Evolutionary conservation across 2,888 invertebrate genomes (phyloP), one percentile per base, ranked within the genome.

Genomic region (Escarpia spicata): DNA sequence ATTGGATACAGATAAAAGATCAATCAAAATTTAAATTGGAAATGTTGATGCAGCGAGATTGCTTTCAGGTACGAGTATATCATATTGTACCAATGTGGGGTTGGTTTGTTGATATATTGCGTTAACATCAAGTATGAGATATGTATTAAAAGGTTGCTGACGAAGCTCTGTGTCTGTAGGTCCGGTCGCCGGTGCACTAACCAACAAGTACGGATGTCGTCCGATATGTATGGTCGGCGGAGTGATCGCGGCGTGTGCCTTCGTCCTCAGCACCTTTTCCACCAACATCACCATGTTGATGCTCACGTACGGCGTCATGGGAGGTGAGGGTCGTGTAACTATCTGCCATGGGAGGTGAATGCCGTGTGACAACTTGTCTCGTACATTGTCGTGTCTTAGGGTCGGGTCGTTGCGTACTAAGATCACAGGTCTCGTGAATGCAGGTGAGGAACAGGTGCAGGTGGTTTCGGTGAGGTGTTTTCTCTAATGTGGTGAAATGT

Each of bases 191-290:
- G 98, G 98, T 95, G 99, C 98, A 0, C 97, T 99, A 94, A 98
- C 99, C 58, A 99, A 99, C 97, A 98, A 98, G 95, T 99, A 98
- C 96, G 99, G 99, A 60, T 99, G 99, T 96, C 97, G 99, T 91
- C 97, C 97, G 45, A 99, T 99, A 1, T 98, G 98, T 12, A 98
- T 99, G 89, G 96, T 97, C 19, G 99, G 99, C 92, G 98, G 98
- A 91, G 9, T 98, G 8, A 97, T 99, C 92, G 97, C 98, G 1
- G 97, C 97, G 15, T 92, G 96, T n/a, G 98, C 98, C 4, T 98
- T 99, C 96, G 97, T 97, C 0, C 95, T 98, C 0, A 98, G 98
- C 0, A 98, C 97, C 95, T 98, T 97, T 96, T 98, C 99, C 95
- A 97, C 98, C 92, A 98, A 98, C 94, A 98, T 99, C 93, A 97